Evolutionary conservation across 2,797 vertebrate genomes (phyloP), one percentile per base, ranked within the genome.

Genomic region (Pachyuromys duprasi): DNA sequence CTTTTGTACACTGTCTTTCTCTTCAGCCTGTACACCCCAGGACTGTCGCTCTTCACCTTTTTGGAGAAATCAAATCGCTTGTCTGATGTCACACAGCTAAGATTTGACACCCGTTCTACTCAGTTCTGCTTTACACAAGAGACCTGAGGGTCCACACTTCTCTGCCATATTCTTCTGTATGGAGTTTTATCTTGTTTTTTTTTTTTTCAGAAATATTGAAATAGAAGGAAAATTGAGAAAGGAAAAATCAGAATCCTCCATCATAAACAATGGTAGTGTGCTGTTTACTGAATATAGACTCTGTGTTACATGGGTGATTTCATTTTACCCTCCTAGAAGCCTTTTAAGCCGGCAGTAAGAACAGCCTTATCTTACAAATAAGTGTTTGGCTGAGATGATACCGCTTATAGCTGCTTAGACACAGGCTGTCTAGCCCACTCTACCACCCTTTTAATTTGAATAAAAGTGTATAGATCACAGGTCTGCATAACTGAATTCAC

Each of bases 181-280:
- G 45, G 84, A 60, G 63, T 78, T 92, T 67, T 93, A 39, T 26
- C 13, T 65, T 49, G 4, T 63, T 86, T 90, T 90, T 45, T 65
- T 49, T 3, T 63, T 86, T 90, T 90, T 45, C 28, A 81, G 81
- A 93, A 95, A 90, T 83, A 62, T 1, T 86, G 60, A 95, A 92
- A 9, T 36, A 60, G 57, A 94, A 49, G 36, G 49, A 82, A 94
- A 92, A 93, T 75, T 93, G 55, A 91, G 42, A 65, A 95, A 95
- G n/a, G 45, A 82, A 92, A 96, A 92, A 79, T 65, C 3, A 5
- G 80, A 96, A 86, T n/a, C n/a, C 57, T 67, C 75, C 17, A 72
- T 86, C 60, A 80, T 84, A 91, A 78, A 15, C 26, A 53, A n/a
- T 39, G 53, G 20, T 36, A 33, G 49, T 22, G 42, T 87, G 70